These are phyloP conservation scores for honey bee (Apis mellifera) DNA, from an alignment of 1,140 invertebrate genomes.

Conservation along the genomic window Amel_HAv3.1 CM009938.2:9856001-9856500, in stretches of 20 bases:
- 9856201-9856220: neutral
- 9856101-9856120: slow-evolving; percentile 51
- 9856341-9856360: too few species aligned
- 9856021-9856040: slow-evolving; percentile 41
- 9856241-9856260: neutral
- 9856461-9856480: too few species aligned
- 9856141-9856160: slow-evolving; percentile 44
- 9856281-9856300: too few species aligned
- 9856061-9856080: slow-evolving; percentile 51
- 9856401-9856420: too few species aligned
- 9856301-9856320: too few species aligned
- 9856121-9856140: slow-evolving; percentile 55
- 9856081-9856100: slow-evolving; percentile 30
- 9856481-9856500: too few species aligned
- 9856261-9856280: too few species aligned
- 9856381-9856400: too few species aligned
- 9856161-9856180: slow-evolving; percentile 28
- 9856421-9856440: too few species aligned
- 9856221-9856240: neutral
- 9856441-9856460: too few species aligned
- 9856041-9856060: slow-evolving; percentile 50
- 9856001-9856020: slow-evolving; percentile 25
- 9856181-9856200: slow-evolving; percentile 55
- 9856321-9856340: too few species aligned
- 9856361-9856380: too few species aligned